Evolutionary conservation across 2,797 vertebrate species (phyloP).

Genomic region (Gambusia yucatana): DNA sequence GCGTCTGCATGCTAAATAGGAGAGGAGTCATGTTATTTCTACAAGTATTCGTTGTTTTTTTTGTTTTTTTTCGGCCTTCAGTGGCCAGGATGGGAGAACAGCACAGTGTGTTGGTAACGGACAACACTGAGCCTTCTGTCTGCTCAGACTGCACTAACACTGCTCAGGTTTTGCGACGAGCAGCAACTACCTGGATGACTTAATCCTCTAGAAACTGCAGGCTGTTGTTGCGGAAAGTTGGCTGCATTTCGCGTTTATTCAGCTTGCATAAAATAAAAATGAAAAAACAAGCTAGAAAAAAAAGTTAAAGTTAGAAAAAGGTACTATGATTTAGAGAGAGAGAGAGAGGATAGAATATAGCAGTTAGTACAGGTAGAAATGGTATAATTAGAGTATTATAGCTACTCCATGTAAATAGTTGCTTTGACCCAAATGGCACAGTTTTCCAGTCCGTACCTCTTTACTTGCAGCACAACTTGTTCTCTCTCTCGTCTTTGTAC

Average conservation of each 20-base stretch:
- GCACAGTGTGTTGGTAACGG: constrained; percentile 14
- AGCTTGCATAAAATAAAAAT: background rate
- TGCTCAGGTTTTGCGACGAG: constrained; percentile 40
- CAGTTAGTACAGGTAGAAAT: background rate
- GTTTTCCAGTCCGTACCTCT: constrained; percentile 58
- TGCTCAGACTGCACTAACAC: constrained; percentile 29
- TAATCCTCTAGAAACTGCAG: constrained; percentile 30
- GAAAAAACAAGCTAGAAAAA: background rate
- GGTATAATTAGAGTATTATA: background rate
- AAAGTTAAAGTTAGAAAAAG: background rate
- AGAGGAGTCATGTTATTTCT: background rate
- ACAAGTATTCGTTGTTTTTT: background rate
- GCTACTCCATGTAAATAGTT: background rate
- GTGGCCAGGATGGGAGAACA: constrained; percentile 19
- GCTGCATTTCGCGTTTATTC: constrained; percentile 23
- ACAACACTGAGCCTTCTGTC: constrained; percentile 23
- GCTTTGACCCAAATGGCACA: constrained; percentile 21
- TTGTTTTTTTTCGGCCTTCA: constrained; percentile 5
- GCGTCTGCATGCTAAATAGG: background rate
- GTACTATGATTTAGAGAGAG: background rate
- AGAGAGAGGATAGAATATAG: background rate
- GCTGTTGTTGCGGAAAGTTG: constrained; percentile 14
- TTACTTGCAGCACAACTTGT: constrained; percentile 37
- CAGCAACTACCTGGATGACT: constrained; percentile 42
- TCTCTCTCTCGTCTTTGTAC: constrained; percentile 9